Evolutionary conservation across 2,113 vertebrate genomes (phyloP).

Genomic region (Cyprichromis sp.): DNA sequence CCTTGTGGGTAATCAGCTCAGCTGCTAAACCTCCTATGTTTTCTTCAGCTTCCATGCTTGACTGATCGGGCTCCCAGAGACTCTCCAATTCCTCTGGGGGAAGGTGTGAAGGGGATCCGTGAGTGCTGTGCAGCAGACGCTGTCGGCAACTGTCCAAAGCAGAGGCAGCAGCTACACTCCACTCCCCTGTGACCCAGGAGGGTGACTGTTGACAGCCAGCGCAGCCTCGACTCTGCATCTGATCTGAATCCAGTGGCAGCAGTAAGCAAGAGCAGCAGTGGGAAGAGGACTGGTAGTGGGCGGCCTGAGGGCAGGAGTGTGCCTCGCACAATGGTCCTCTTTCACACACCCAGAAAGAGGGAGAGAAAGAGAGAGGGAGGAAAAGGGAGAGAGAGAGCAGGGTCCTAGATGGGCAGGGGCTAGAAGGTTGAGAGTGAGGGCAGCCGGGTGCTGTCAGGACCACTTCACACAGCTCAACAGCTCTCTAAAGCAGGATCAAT

Average conservation of each 20-base stretch:
- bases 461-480: constrained; percentile 56
- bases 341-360: constrained; percentile 71
- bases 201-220: constrained; percentile 73
- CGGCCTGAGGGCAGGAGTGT: constrained; percentile 79
- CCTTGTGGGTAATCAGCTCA: constrained; percentile 74
- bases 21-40: constrained; percentile 27
- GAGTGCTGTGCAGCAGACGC: constrained; percentile 65
- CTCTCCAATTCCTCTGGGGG: constrained; percentile 69
- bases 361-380: constrained; percentile 11
- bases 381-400: constrained; percentile 11
- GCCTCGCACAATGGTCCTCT: constrained; percentile 82
- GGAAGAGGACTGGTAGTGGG: constrained; percentile 65
- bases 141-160: constrained; percentile 75
- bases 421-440: constrained; percentile 34
- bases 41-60: constrained; percentile 74
- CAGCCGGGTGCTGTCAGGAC: constrained; percentile 35
- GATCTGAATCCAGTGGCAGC: constrained; percentile 58
- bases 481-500: constrained; percentile 70
- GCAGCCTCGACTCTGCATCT: constrained; percentile 77
- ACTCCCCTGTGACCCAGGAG: constrained; percentile 75
- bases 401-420: constrained; percentile 45
- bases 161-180: constrained; percentile 73
- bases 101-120: constrained; percentile 47
- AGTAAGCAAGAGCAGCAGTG: constrained; percentile 18
- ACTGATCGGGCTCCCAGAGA: constrained; percentile 65